Percentiles rank a stretch among this genome's conserved stretches.
Conservation (phyloP, 2,888 invertebrate species). For the Chymomyza fuscimana region DNA sequence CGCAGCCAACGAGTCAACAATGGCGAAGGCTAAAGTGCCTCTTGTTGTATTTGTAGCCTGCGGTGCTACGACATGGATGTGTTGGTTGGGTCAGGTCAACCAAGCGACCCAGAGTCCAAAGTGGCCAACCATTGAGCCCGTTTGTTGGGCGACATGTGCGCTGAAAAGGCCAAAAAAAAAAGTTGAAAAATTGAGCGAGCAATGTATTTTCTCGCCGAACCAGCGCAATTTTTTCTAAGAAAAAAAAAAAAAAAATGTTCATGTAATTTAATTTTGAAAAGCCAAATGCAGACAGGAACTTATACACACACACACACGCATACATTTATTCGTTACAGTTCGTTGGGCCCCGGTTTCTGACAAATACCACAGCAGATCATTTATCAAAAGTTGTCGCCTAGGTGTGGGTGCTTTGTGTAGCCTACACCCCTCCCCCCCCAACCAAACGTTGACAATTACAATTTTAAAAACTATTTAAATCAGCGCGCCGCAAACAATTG, state of each 20-base stretch:
- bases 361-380: slow-evolving; percentile 26
- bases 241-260: slow-evolving; percentile 63
- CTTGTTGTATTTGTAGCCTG: slow-evolving; percentile 19
- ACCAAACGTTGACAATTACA: slow-evolving; percentile 36
- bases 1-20: slow-evolving; percentile 33
- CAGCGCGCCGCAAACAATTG: slow-evolving; percentile 55
- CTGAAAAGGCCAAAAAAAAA: slow-evolving; percentile 13
- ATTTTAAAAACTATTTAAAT: slow-evolving; percentile 67
- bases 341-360: slow-evolving; percentile 48
- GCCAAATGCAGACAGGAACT: background rate
- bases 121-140: slow-evolving; percentile 46
- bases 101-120: background rate
- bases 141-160: slow-evolving; percentile 29
- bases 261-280: slow-evolving; percentile 34
- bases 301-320: background rate
- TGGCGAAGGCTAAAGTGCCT: slow-evolving; percentile 15
- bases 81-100: slow-evolving; percentile 55
- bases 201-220: slow-evolving; percentile 66
- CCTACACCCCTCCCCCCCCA: background rate
- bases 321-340: slow-evolving; percentile 66
- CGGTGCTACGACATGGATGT: slow-evolving; percentile 26
- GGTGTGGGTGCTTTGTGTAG: slow-evolving; percentile 61
- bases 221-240: slow-evolving; percentile 49
- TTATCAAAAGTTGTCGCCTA: slow-evolving; percentile 10
- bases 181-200: slow-evolving; percentile 72